Base-by-base conservation (phyloP, 2,888 invertebrate species). In the Himalopsyche tibetana region DNA sequence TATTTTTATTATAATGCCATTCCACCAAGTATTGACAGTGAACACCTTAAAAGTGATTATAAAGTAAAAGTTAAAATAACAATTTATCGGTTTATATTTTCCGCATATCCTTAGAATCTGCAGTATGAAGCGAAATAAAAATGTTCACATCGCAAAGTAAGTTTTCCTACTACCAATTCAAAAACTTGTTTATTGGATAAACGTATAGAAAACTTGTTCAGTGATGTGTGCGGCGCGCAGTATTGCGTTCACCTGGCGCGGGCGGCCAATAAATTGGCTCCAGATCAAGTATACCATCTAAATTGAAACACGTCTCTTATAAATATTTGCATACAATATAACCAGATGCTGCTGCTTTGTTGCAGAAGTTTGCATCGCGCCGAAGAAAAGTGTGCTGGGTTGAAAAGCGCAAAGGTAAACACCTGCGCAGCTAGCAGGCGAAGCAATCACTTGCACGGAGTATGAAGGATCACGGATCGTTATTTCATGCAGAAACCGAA, bases 301-400 rank as follows among this genome's bases (percentile, higher is more conserved):
- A 87, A 87, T 87, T 87, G 87, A 87, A 87, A 87, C 87, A 87
- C 87, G 87, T 87, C 82, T 87, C 85, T 87, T 87, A 87, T 87
- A 87, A 87, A 87, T 87, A 87, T 87, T 87, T 87, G 87, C 85
- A 86, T 82, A 84, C 86, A 84, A 84, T 84, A 84, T 84, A 45
- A 80, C 55, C 82, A 55, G 80, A 11, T 36, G 84, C 36, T 74
- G 85, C 45, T 56, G 63, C 82, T 85, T 81, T 85, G 38, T 19
- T 45, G 74, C 55, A 40, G 55, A 40, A 82, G 55, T 56, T 40
- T 82, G 82, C 56, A 82, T 38, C 74, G 36, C 36, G 74, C 38
- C 74, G 36, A 74, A 74, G 74, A 74, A 74, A 74, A 74, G 74
- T 74, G 19, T 74, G 36, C 74, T 38, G 69, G 63, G 69, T 28